phyloP scores from a whole-genome alignment of 2,797 vertebrate species.

The Perodicticus potto region DNA sequence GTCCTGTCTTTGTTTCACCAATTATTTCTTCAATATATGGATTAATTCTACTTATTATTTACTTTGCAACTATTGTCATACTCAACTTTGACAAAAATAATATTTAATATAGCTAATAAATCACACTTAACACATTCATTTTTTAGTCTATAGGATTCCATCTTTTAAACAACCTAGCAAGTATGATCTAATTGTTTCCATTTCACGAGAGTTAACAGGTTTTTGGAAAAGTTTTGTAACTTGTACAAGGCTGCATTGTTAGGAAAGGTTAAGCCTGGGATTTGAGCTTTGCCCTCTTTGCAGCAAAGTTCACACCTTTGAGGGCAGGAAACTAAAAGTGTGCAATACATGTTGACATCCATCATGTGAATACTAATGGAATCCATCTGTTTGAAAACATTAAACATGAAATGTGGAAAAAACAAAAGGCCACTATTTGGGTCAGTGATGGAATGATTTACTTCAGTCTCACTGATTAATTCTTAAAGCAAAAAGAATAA shows the following conservation, averaged over 20 bases:
- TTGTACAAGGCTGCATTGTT: background rate
- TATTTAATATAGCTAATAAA: background rate
- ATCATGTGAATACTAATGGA: slow-evolving; percentile 30
- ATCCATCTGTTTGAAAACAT: background rate
- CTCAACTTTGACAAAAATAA: background rate
- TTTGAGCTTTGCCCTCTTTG: background rate
- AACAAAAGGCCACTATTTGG: background rate
- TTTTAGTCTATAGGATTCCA: background rate
- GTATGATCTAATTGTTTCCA: background rate
- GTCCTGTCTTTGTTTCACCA: background rate
- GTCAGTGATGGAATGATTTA: background rate
- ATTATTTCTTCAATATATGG: background rate
- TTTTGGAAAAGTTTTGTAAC: background rate
- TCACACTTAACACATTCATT: background rate
- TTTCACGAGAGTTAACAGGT: background rate
- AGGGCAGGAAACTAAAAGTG: slow-evolving; percentile 51
- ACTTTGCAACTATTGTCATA: background rate
- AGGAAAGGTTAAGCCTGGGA: slow-evolving; percentile 19
- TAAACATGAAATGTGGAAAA: slow-evolving; percentile 28
- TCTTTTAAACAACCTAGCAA: background rate
- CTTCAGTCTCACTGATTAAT: background rate
- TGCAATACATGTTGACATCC: background rate
- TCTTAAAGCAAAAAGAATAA: slow-evolving; percentile 9
- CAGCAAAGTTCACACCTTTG: slow-evolving; percentile 21
- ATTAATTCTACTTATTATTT: slow-evolving; percentile 11